Base-by-base conservation (phyloP, 2,797 vertebrate species). In the Betta splendens region DNA sequence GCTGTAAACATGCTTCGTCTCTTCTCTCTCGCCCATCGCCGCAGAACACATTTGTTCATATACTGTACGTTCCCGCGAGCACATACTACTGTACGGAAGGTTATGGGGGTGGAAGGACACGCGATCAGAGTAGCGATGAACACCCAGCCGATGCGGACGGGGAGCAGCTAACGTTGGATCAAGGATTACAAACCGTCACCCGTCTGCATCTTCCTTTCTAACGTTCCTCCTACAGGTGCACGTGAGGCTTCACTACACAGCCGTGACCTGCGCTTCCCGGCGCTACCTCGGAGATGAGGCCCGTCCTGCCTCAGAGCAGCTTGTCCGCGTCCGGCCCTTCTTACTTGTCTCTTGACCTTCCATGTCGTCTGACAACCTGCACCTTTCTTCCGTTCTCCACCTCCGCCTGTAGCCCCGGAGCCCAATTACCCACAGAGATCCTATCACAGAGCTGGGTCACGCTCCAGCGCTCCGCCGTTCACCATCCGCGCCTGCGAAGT, bases 81-180 rank as follows among this genome's bases (percentile, higher is more conserved):
- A 53, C 59, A 70, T 44, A 56, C 40, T 44, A 61, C n/a, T n/a
- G n/a, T n/a, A n/a, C 33, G 67, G 49, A 18, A 68, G 73, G 57
- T 50, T 73, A 58, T 79, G 68, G 74, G 60, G 70, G 61, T 55
- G 65, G 59, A 68, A 18, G 45, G 52, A 80, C n/a, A 35, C 72
- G 68, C 83, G 87, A 77, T 79, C 39, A 16, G 86, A 91, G 91
- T 89, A 83, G 75, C 44, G 78, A 90, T 89, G 80, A 79, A 72
- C 18, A 40, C 49, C 43, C 48, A 80, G 63, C 75, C 90, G 80
- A 80, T 85, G 84, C 79, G 72, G 69, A 59, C 75, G 65, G 63
- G 65, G 81, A 76, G 83, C 77, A 83, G 84, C 85, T 86, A 85
- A n/a, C n/a, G n/a, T n/a, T n/a, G n/a, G 39, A 87, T 87, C 89